phyloP scores from a whole-genome alignment of 2,888 invertebrate genomes.

The Anoncus sp. region DNA sequence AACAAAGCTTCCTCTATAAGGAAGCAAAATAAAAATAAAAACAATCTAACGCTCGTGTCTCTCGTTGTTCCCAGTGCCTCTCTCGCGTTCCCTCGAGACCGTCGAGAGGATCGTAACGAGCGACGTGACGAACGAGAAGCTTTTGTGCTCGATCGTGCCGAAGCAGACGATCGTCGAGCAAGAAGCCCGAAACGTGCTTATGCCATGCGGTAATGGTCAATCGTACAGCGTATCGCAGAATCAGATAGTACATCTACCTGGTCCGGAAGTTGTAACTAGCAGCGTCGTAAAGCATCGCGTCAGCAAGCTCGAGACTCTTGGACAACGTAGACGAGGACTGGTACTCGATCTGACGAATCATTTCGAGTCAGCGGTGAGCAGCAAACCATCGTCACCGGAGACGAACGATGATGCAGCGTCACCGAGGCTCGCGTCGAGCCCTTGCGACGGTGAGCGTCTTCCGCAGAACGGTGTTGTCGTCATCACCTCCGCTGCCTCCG shows the following conservation, averaged over 20 bases:
- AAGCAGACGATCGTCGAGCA: constrained; percentile 83
- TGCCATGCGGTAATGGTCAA: constrained; percentile 94
- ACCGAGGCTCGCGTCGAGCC: constrained; percentile 62
- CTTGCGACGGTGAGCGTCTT: constrained; percentile 54
- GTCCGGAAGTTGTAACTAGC: constrained; percentile 84
- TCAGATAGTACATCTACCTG: constrained; percentile 93
- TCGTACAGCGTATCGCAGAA: constrained; percentile 96
- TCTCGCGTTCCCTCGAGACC: constrained; percentile 89
- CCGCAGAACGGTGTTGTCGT: too few species aligned
- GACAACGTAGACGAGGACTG: constrained; percentile 83
- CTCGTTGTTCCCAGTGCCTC: constrained; percentile 81
- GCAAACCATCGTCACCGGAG: constrained; percentile 81
- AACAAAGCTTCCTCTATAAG: too few species aligned
- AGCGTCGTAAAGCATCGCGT: constrained; percentile 89
- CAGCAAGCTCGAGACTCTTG: constrained; percentile 88
- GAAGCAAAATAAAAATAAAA: too few species aligned
- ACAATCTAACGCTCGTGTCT: too few species aligned
- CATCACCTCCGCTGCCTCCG: too few species aligned
- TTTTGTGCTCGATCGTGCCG: constrained; percentile 73
- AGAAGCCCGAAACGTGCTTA: constrained; percentile 90
- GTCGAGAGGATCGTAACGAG: constrained; percentile 82
- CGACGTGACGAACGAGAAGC: constrained; percentile 81
- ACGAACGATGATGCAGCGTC: constrained; percentile 70
- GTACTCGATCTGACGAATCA: constrained; percentile 86
- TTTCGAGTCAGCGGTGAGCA: constrained; percentile 84